A percentile compares a stretch with the other conserved stretches of the same genome.
Evolutionary conservation across 2,113 vertebrate species (phyloP).

Genomic region (Hirundichthys speculiger): DNA sequence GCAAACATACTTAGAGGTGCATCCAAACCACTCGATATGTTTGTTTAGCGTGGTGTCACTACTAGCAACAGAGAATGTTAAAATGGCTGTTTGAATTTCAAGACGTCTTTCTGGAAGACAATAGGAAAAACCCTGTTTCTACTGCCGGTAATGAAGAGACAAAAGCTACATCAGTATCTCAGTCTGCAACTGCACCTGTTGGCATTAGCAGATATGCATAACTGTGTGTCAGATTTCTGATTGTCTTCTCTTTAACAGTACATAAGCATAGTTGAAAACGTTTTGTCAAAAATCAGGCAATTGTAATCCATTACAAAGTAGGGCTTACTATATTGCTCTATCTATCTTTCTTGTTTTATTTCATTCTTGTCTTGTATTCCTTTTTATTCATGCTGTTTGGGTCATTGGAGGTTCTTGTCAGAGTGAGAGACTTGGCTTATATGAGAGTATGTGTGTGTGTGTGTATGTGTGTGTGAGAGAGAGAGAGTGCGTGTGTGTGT

Average conservation of each 20-base stretch:
- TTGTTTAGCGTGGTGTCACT: slow-evolving; percentile 70
- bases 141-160: too few relatives aligned
- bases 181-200: too few relatives aligned
- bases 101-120: slow-evolving; percentile 44
- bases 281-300: too few relatives aligned
- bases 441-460: slow-evolving; percentile 41
- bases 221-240: too few relatives aligned
- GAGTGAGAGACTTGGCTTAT: slow-evolving; percentile 51
- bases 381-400: slow-evolving; percentile 26
- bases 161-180: too few relatives aligned
- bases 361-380: neutral
- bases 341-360: too few relatives aligned
- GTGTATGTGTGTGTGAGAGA: too few relatives aligned
- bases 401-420: slow-evolving; percentile 46
- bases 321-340: too few relatives aligned
- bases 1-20: slow-evolving; percentile 66
- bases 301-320: too few relatives aligned
- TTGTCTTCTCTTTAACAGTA: too few relatives aligned
- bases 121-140: slow-evolving; percentile 8
- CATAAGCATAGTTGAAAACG: too few relatives aligned
- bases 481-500: slow-evolving; percentile 54
- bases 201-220: too few relatives aligned
- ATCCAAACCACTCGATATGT: slow-evolving; percentile 74
- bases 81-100: slow-evolving; percentile 29
- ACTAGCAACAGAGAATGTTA: slow-evolving; percentile 64